Base-by-base conservation (phyloP, 2,113 vertebrate species). In the Cathartes aura region DNA sequence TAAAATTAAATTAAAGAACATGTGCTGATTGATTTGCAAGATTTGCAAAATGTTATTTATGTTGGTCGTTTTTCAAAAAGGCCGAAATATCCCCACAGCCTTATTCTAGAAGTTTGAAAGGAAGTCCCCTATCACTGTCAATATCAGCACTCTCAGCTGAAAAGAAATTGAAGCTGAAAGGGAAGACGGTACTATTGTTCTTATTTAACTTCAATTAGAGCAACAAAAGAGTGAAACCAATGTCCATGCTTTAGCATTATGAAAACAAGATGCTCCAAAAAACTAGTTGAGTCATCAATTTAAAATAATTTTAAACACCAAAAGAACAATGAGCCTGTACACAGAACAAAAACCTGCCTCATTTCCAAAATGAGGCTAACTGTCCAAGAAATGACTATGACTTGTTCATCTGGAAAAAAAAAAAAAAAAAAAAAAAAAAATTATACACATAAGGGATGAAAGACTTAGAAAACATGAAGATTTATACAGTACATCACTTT, bases 71-170 rank as follows among this genome's bases (percentile, higher is more conserved):
- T 94, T 74, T 82, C 55, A 67, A 36, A 89, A 92, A 84, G 24
- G 6, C 13, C 14, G n/a, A 71, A 88, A 56, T 91, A 36, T 30
- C 87, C 83, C 80, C 91, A 32, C 12, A 73, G n/a, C 68, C 87
- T 87, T 97, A 63, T 40, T 52, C 23, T 71, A 74, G 74, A 87
- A 63, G 60, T 91, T 70, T 87, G 47, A 92, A 97, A 93, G 70
- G 21, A 74, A 63, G 36, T 82, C 21, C 26, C 36, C 32, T 58
- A 43, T 90, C 62, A 78, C 74, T 78, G 45, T 71, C 68, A 88
- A 66, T 95, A 89, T 52, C 10, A 86, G 20, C 13, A 20, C 67
- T 58, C 50, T 71, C 50, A 45, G 12, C 9, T 58, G 27, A 56
- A 89, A 89, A 71, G 36, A 68, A 89, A 72, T 13, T 19, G 11